Percentiles rank a stretch among this genome's conserved stretches.
phyloP scores from a whole-genome alignment of 2,888 invertebrate species.

The Cantharis nigra region DNA sequence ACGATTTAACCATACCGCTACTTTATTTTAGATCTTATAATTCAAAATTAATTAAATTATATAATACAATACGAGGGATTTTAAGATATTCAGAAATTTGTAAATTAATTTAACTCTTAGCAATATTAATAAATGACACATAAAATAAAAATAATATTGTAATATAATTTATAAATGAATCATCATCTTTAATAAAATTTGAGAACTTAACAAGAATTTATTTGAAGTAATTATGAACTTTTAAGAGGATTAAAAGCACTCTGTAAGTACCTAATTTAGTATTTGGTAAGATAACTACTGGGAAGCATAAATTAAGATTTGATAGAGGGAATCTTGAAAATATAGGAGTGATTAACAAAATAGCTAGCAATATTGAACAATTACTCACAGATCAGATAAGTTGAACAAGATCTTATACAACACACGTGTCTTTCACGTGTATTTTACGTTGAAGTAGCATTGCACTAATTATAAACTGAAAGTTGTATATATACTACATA shows the following conservation, averaged over 20 bases:
- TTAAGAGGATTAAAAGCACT: conserved; percentile 15
- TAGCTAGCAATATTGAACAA: background rate
- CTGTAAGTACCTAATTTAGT: conserved; percentile 9
- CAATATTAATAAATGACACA: background rate
- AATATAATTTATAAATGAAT: background rate
- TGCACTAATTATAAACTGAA: background rate
- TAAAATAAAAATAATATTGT: background rate
- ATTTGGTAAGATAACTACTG: background rate
- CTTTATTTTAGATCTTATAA: background rate
- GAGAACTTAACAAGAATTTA: conserved; percentile 5
- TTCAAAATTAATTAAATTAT: background rate
- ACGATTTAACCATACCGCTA: background rate
- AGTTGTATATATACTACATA: background rate
- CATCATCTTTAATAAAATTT: background rate
- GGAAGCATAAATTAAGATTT: background rate
- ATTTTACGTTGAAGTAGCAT: background rate
- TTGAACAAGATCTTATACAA: background rate
- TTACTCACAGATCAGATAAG: background rate
- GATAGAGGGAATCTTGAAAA: background rate
- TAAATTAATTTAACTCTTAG: background rate
- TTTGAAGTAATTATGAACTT: conserved; percentile 8
- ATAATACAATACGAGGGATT: background rate
- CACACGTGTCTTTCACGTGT: background rate
- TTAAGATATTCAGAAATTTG: background rate
- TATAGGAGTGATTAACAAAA: background rate